Conservation (phyloP, 2,888 invertebrate genomes). For the Doris montereyensis region DNA sequence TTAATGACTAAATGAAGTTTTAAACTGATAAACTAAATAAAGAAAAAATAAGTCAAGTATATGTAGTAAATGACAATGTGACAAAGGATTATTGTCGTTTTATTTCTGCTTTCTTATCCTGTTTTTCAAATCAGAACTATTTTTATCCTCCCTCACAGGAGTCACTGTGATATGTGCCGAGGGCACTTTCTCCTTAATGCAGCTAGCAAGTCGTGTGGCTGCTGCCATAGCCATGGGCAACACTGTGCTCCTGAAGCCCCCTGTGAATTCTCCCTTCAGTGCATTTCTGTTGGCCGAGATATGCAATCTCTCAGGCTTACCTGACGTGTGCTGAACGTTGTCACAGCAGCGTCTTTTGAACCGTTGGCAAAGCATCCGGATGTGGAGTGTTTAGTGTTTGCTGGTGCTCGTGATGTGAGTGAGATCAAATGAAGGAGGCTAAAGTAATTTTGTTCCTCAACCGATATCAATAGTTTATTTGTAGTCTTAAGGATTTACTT, state of each 20-base stretch:
- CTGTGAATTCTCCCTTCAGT: slow-evolving; percentile 72
- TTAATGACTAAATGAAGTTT: too few relatives aligned
- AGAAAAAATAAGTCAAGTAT: background rate
- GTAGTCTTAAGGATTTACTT: too few relatives aligned
- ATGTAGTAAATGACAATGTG: too few relatives aligned
- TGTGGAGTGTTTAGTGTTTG: slow-evolving; percentile 73
- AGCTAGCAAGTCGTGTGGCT: slow-evolving; percentile 74
- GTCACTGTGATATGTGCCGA: slow-evolving; percentile 74
- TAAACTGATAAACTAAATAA: too few relatives aligned
- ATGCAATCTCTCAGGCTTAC: slow-evolving; percentile 75
- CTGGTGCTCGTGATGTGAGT: slow-evolving; percentile 71
- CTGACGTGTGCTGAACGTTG: slow-evolving; percentile 74
- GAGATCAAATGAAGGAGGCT: too few relatives aligned
- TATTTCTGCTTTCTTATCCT: background rate
- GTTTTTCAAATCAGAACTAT: background rate
- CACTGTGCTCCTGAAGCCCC: slow-evolving; percentile 74
- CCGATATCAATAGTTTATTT: too few relatives aligned
- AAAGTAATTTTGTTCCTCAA: too few relatives aligned
- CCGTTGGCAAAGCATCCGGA: slow-evolving; percentile 67
- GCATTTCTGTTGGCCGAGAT: slow-evolving; percentile 74
- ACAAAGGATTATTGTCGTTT: background rate
- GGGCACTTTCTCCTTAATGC: slow-evolving; percentile 73
- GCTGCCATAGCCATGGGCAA: slow-evolving; percentile 76
- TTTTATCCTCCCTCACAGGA: slow-evolving; percentile 60
- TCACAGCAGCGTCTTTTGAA: slow-evolving; percentile 63